Conservation (phyloP, 2,888 invertebrate species). For the Argynnis bischoffii region DNA sequence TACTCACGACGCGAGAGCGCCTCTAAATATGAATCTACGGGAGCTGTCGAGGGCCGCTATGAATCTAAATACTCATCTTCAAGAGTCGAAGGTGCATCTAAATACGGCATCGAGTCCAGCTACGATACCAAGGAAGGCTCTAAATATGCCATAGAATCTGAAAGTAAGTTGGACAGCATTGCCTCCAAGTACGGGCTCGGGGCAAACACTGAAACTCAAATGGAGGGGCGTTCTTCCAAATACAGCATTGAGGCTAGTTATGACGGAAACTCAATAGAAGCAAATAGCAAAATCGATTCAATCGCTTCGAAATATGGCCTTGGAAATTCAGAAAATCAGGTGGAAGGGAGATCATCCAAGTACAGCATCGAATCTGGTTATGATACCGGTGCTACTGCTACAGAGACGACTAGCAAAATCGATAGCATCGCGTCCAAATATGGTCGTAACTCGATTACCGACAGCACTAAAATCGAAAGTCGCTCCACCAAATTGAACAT, state of each 20-base stretch:
- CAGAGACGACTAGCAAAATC: constrained; percentile 55
- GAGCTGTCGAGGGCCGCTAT: constrained; percentile 63
- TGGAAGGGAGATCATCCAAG: constrained; percentile 58
- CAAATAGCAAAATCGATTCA: constrained; percentile 54
- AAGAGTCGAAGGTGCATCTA: constrained; percentile 44
- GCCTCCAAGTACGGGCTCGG: constrained; percentile 68
- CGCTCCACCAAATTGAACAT: constrained; percentile 53
- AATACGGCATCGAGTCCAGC: constrained; percentile 54
- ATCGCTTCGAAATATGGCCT: constrained; percentile 54
- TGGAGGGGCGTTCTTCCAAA: constrained; percentile 43
- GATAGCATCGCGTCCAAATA: constrained; percentile 60
- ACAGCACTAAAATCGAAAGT: constrained; percentile 56
- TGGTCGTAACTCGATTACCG: constrained; percentile 53
- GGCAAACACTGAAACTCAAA: constrained; percentile 48
- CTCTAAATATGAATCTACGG: constrained; percentile 58
- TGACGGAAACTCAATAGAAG: constrained; percentile 45
- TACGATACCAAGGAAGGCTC: constrained; percentile 49
- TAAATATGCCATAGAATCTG: constrained; percentile 54
- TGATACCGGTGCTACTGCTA: constrained; percentile 42
- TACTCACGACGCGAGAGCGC: constrained; percentile 71
- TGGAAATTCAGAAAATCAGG: constrained; percentile 53
- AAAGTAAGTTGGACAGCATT: constrained; percentile 61
- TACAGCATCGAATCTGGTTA: constrained; percentile 55
- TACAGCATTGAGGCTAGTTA: constrained; percentile 44
- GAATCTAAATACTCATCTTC: constrained; percentile 70